Percentiles rank a stretch among this genome's conserved stretches.
Evolutionary conservation across 2,113 vertebrate species (phyloP).

Genomic region (Phrynosoma blainvillii): DNA sequence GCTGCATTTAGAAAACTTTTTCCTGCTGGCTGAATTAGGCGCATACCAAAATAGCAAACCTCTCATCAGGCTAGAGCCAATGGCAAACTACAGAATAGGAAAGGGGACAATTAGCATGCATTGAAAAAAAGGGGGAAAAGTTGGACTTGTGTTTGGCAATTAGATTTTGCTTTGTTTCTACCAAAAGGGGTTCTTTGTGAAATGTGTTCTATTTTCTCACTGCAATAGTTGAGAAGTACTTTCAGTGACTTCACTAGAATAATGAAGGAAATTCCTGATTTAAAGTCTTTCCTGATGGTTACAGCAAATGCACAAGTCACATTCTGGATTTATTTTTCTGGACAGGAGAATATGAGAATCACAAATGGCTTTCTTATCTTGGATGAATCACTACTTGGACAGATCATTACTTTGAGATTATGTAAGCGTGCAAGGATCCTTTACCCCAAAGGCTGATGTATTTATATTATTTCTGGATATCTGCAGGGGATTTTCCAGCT

Average conservation of each 20-base stretch:
- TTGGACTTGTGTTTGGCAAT: not conserved
- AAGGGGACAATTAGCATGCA: not conserved
- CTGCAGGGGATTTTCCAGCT: not conserved
- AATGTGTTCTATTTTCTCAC: constrained; percentile 10
- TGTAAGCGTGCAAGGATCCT: not conserved
- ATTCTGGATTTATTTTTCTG: not conserved
- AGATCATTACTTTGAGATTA: not conserved
- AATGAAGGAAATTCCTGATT: not conserved
- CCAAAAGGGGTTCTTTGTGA: not conserved
- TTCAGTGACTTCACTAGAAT: not conserved
- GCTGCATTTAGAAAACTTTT: not conserved
- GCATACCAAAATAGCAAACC: not conserved
- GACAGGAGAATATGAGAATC: not conserved
- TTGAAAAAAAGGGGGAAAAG: not conserved
- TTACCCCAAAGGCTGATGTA: not conserved
- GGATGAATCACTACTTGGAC: not conserved
- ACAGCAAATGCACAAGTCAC: not conserved
- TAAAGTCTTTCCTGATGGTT: not conserved
- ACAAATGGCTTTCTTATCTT: not conserved
- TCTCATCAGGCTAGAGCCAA: not conserved
- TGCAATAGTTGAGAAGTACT: not conserved
- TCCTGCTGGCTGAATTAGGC: not conserved
- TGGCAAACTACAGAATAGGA: not conserved
- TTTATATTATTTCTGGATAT: not conserved
- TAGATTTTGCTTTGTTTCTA: not conserved